These are phyloP conservation scores for Drosophila maculinotata DNA, from an alignment of 2,888 invertebrate genomes.

Conservation along the genomic window DNA sequence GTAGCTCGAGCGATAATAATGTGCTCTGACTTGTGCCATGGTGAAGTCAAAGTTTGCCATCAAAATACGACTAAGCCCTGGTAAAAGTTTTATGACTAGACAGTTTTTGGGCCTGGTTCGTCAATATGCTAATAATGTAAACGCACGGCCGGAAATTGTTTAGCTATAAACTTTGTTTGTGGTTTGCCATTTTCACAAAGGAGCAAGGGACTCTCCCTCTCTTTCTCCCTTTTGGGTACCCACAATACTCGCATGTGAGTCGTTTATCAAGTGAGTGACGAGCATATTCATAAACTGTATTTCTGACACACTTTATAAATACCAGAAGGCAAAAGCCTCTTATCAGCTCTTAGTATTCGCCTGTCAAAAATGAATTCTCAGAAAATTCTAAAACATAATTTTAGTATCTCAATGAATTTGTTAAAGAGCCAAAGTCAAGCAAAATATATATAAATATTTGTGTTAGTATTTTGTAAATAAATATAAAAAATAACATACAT, in stretches of 20 bases:
- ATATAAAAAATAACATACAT: not conserved
- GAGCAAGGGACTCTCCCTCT: slow-evolving; percentile 2
- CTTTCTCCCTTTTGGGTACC: not conserved
- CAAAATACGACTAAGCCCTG: slow-evolving; percentile 50
- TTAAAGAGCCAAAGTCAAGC: no score
- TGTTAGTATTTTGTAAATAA: not conserved
- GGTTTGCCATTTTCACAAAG: slow-evolving; percentile 47
- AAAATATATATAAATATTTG: no score
- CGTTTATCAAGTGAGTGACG: slow-evolving; percentile 36
- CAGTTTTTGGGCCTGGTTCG: slow-evolving; percentile 53
- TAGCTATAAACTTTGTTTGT: slow-evolving; percentile 71
- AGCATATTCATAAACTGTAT: slow-evolving; percentile 20
- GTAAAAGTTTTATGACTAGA: slow-evolving; percentile 75
- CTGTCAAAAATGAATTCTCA: not conserved
- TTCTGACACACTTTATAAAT: slow-evolving; percentile 14
- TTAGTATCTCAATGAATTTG: no score
- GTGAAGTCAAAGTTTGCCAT: slow-evolving; percentile 49
- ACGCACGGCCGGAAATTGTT: slow-evolving; percentile 74
- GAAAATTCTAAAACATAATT: not conserved
- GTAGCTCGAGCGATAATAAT: slow-evolving; percentile 68
- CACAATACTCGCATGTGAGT: slow-evolving; percentile 33
- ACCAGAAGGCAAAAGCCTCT: not conserved
- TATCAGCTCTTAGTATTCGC: not conserved
- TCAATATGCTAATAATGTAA: slow-evolving; percentile 78
- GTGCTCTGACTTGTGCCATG: slow-evolving; percentile 64